Evolutionary conservation across 37 sponge, comb jelly and placozoan genomes (phyloP), one percentile per base, ranked within the genome.

Genomic region (Hormiphora californensis): DNA sequence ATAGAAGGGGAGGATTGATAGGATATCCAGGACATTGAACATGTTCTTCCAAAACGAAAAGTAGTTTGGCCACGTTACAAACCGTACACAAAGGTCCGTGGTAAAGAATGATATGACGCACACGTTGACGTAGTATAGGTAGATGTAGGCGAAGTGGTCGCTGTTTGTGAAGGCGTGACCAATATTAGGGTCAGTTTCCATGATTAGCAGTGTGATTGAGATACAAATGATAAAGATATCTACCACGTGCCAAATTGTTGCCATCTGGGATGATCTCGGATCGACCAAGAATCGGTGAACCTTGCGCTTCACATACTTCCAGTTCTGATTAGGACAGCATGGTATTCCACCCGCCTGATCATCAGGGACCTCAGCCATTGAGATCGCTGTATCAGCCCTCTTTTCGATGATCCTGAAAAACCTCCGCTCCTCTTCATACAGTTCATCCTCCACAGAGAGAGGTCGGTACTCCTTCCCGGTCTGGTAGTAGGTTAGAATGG

Each of bases 1-100:
- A 46, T 40, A 73, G 38, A 73, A 73, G 5, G 81, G 81, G 28
- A 73, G 81, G 46, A 73, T 73, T 27, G 81, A 73, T 17, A 73
- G 81, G 27, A 73, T 73, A 33, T 73, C 81, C 11, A 73, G 81
- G 46, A 73, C 43, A 46, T 73, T 73, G 44, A 73, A 73, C 38
- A 73, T 36, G 81, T 73, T 73, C 27, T 27, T 73, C 36, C 32
- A 73, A 33, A 73, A 73, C 28, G n/a, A n/a, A 0, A 73, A 22
- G 39, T 23, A 33, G 15, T 36, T 12, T 17, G 81, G 81, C 81
- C 81, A 73, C 5, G 81, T 73, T 1, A 39, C 22, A 17, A 73
- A 73, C 17, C 81, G 81, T 1, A 73, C 38, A 1, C 40, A 73
- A 0, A 73, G 81, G 27, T 73, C 81, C 15, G 46, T 73, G 9